Percentiles rank a stretch among this genome's conserved stretches.
phyloP scores from a whole-genome alignment of 2,113 vertebrate species.

The Chaenocephalus aceratus region DNA sequence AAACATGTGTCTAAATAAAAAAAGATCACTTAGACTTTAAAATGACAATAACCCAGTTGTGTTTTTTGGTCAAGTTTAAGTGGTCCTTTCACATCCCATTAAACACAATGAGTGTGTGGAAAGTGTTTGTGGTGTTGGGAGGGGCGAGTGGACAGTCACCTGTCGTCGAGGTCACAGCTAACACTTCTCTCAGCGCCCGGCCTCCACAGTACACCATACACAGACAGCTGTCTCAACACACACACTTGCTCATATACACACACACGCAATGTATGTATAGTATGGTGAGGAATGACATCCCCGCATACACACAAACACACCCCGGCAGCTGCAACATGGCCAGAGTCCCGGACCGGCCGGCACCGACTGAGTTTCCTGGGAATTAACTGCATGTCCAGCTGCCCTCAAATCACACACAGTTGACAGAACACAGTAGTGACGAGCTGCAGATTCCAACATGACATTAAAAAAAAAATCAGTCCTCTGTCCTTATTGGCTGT shows the following conservation, averaged over 20 bases:
- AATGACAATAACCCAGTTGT: neutral
- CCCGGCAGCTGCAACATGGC: slow-evolving; percentile 82
- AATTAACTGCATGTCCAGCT: slow-evolving; percentile 80
- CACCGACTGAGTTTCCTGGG: slow-evolving; percentile 81
- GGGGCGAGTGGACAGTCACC: slow-evolving; percentile 58
- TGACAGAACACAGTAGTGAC: slow-evolving; percentile 23
- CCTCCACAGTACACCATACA: slow-evolving; percentile 69
- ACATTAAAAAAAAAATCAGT: neutral
- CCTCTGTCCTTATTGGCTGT: slow-evolving; percentile 6
- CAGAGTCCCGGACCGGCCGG: slow-evolving; percentile 84
- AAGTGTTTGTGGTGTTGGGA: slow-evolving; percentile 6
- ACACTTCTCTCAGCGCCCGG: slow-evolving; percentile 78
- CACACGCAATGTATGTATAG: slow-evolving; percentile 79
- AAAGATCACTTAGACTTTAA: slow-evolving; percentile 10
- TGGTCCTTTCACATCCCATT: slow-evolving; percentile 42
- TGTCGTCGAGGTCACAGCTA: slow-evolving; percentile 73
- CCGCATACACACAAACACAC: slow-evolving; percentile 60
- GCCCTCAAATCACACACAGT: slow-evolving; percentile 55
- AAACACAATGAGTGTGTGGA: slow-evolving; percentile 16
- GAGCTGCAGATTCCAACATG: neutral
- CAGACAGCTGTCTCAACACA: slow-evolving; percentile 85
- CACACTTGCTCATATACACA: slow-evolving; percentile 48
- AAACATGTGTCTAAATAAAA: neutral
- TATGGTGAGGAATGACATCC: slow-evolving; percentile 83
- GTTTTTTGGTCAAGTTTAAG: slow-evolving; percentile 66